Base-by-base conservation (phyloP, 1,140 invertebrate genomes). In the Meloidogyne exigua region DNA sequence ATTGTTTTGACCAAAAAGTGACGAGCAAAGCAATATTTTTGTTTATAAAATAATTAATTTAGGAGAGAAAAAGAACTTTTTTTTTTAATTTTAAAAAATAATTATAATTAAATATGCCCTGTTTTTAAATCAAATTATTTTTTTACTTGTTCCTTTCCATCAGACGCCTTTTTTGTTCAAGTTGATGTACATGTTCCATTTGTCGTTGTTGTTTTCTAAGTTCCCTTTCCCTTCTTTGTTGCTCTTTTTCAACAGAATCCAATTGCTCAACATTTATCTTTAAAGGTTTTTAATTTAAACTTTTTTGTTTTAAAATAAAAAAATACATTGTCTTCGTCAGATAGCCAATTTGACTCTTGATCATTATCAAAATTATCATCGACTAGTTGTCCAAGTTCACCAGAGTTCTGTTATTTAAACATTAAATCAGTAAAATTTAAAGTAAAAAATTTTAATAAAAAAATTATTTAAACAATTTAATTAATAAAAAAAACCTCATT, bases 301-400 rank as follows among this genome's bases (percentile, higher is more conserved):
- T 44, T 44, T 15, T n/a, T n/a, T n/a, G 7, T n/a, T n/a, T 7
- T 4, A 57, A n/a, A 9, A n/a, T n/a, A 57, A 15, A n/a, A 9
- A n/a, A n/a, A 57, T 57, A 57, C 49, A 57, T 57, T 57, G 49
- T 57, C 49, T n/a, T 57, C 49, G 21, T 57, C 49, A n/a, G 49
- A 57, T n/a, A 57, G 7, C 49, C 49, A 57, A 57, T n/a, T 57
- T 7, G 18, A 57, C 49, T n/a, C 49, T 9, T 57, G 4, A n/a
- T 57, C 18, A 57, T 57, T 7, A n/a, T 57, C 5, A n/a, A 57
- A n/a, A n/a, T 57, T 18, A 5, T 15, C n/a, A n/a, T 57, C 49
- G 18, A 57, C 49, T 57, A 57, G 9, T 57, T 57, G 49, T 18
- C 49, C 49, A 57, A 57, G 49, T 57, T 57, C 49, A 7, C 49